A percentile compares a stretch with the other conserved stretches of the same genome.
Evolutionary conservation across 1,140 invertebrate genomes (phyloP).

Genomic region (Nebria ingens): DNA sequence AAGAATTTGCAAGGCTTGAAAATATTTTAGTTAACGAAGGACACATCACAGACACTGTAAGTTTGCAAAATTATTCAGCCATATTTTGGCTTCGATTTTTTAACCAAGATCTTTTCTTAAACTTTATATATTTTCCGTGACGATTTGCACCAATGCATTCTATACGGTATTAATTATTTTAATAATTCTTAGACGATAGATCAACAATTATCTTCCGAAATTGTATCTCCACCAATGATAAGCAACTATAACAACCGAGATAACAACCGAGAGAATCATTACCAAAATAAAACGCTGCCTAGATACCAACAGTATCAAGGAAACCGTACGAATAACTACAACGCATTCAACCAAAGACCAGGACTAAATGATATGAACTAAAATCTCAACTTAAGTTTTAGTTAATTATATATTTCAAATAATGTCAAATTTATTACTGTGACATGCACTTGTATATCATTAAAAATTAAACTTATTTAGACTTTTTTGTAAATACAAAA

Average conservation of each 20-base stretch:
- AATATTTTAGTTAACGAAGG: slow-evolving; percentile 34
- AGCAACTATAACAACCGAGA: slow-evolving; percentile 12
- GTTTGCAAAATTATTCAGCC: slow-evolving; percentile 10
- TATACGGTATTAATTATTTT: slow-evolving; percentile 10
- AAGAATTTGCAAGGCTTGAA: slow-evolving; percentile 36
- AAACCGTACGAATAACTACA: neutral
- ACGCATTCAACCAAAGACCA: neutral
- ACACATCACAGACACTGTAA: slow-evolving; percentile 34
- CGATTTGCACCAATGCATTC: too few species aligned
- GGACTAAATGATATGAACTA: neutral
- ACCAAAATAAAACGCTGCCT: neutral
- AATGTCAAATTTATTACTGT: too few species aligned
- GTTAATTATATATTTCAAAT: too few species aligned
- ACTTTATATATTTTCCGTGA: slow-evolving; percentile 2
- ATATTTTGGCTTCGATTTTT: slow-evolving; percentile 9
- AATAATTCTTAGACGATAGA: slow-evolving; percentile 29
- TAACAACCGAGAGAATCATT: neutral
- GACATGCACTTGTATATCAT: too few species aligned
- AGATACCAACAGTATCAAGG: neutral
- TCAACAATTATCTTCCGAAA: slow-evolving; percentile 31
- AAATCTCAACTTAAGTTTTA: neutral
- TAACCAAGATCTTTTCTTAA: slow-evolving; percentile 1
- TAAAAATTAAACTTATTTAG: too few species aligned
- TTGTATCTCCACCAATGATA: slow-evolving; percentile 20
- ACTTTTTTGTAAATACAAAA: too few species aligned